Base-by-base conservation (phyloP, 2,113 vertebrate species). In the Labeo rohita region DNA sequence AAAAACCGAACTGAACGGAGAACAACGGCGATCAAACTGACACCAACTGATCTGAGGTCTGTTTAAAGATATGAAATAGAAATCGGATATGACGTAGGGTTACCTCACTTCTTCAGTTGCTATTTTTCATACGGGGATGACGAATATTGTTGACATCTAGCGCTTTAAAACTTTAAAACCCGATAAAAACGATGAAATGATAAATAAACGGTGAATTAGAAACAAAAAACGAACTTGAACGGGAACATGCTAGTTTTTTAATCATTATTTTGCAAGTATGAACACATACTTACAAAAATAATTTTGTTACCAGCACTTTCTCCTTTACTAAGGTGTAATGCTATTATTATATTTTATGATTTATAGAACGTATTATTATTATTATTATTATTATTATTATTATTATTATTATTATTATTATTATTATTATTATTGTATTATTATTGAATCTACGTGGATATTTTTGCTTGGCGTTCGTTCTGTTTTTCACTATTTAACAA, bases 1-100 rank as follows among this genome's bases (percentile, higher is more conserved):
- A 16, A 36, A 4, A 10, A 0, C 15, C n/a, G 61, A 66, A 82
- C 11, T 23, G 8, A 83, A 7, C 1, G 15, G 47, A n/a, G 36
- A 0, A 0, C 7, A n/a, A 23, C 59, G 15, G 8, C 68, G 36
- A 11, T 23, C 0, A 2, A 12, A 34, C 4, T 0, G 34, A 28
- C 8, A 1, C 2, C 8, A 63, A 21, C 91, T 83, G 90, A 0
- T 89, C 89, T 84, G 81, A 85, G 89, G 85, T 90, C 92, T 39
- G 89, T 1, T 0, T 0, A 0, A 0, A 0, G 0, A 2, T 0
- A 6, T 1, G 13, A 80, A 36, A 1, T 49, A 28, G 4, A 12
- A 16, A 86, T 79, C 39, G 90, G 90, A 91, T 28, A 16, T 89
- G 36, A 88, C 77, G 86, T 82, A 49, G 9, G 9, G 47, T 49